Conservation (phyloP, 2,113 vertebrate genomes). For the Pardalotus punctatus region DNA sequence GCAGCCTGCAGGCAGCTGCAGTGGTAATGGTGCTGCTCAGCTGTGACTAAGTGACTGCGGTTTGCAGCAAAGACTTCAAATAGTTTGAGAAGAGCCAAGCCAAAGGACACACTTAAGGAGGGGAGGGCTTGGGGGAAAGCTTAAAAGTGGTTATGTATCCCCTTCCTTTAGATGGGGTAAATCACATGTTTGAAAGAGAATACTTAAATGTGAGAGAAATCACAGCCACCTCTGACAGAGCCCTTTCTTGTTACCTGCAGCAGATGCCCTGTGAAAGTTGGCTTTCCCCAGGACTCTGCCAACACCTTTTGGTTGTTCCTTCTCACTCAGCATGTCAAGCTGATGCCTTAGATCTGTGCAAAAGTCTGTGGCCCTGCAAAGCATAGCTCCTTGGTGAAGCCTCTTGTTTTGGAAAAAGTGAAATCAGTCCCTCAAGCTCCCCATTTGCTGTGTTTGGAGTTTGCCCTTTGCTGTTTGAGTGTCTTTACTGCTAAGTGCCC, state of each 20-base stretch:
- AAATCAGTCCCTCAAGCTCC: neutral
- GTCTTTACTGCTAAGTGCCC: neutral
- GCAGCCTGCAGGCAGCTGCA: neutral
- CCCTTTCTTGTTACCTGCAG: neutral
- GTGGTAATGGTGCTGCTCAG: neutral
- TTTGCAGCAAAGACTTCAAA: neutral
- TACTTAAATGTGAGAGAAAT: neutral
- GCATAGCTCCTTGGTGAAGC: neutral
- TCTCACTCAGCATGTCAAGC: neutral
- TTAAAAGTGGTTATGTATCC: neutral
- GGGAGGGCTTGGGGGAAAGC: neutral
- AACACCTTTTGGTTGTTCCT: neutral
- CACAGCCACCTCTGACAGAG: neutral
- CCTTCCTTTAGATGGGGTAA: neutral
- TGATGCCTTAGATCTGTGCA: neutral
- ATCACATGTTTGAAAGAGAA: neutral
- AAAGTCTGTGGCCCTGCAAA: neutral
- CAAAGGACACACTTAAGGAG: neutral
- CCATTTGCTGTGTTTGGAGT: neutral
- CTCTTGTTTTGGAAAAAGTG: neutral
- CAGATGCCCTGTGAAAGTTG: neutral
- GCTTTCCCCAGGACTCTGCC: neutral
- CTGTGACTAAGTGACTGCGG: slow-evolving; percentile 30
- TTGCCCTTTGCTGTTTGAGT: neutral
- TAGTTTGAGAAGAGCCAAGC: neutral